phyloP scores from a whole-genome alignment of 2,888 invertebrate species.

The Pristionchus fissidentatus region DNA sequence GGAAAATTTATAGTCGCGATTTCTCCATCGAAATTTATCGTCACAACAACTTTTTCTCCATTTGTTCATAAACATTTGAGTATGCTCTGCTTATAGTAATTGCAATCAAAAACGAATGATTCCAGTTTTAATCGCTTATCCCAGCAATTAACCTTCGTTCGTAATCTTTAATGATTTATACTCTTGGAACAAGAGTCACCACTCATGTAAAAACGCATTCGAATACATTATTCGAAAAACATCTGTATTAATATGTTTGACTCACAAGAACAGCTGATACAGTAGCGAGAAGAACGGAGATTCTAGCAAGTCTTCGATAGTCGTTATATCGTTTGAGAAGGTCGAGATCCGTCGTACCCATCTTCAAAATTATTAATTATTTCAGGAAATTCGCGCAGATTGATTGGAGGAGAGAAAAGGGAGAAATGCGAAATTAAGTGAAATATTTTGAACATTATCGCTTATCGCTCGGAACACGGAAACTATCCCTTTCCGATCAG shows the following conservation, averaged over 20 bases:
- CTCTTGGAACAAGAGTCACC: too few relatives aligned
- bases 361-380: neutral
- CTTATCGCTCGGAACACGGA: neutral
- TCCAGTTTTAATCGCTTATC: neutral
- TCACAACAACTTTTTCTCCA: neutral
- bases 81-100: neutral
- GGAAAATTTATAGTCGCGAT: neutral
- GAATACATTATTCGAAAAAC: neutral
- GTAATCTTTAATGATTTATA: too few relatives aligned
- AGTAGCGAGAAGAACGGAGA: conserved; percentile 13
- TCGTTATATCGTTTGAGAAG: conserved; percentile 15
- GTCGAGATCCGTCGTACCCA: neutral
- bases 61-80: neutral
- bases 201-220: too few relatives aligned
- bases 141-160: too few relatives aligned
- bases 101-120: neutral
- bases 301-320: neutral
- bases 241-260: neutral
- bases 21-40: neutral
- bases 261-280: conserved; percentile 19
- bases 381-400: neutral
- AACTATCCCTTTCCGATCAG: neutral
- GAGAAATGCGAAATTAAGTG: neutral
- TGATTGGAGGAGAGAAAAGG: neutral
- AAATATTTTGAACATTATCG: neutral